Evolutionary conservation across 2,113 vertebrate species (phyloP), one percentile per base, ranked within the genome.

Genomic region (Garra rufa): DNA sequence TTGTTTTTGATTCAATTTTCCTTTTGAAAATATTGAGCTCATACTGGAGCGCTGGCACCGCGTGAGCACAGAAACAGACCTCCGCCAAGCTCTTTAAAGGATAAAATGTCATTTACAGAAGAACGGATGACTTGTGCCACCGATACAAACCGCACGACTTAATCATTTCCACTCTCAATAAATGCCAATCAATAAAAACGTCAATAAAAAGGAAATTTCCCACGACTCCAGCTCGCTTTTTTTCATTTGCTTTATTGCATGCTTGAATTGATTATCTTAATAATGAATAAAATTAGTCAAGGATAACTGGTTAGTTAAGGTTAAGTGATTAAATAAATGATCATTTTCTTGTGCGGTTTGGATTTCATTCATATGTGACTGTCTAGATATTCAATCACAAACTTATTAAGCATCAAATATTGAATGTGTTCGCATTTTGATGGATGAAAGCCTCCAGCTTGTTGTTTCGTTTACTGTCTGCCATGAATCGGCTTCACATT

Each of bases 1-100:
- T 85, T 86, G 83, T 55, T 71, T 88, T 84, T 43, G 46, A 85
- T 88, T 76, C 38, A 79, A 83, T 84, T 85, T 88, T 80, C 59
- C 63, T 85, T 67, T 19, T 15, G 78, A 84, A 77, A 87, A 30
- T n/a, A 83, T 78, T 41, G 26, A 83, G 59, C 52, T 41, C 48
- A 80, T 76, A 76, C 46, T 44, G 82, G 17, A 57, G 11, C 19
- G 48, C 11, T 73, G 82, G 43, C 15, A 57, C 46, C 19, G 46
- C 11, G 14, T 38, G 3, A 14, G 38, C 34, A 43, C 8, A 43
- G 17, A 69, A 28, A 30, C 19, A 17, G 34, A 28, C 59, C 8
- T 15, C 9, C 75, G 48, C 26, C 57, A 48, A 55, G 34, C 70
- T 63, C n/a, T 28, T 80, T 46, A 50, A 67, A 50, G 26, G n/a